A percentile compares a stretch with the other conserved stretches of the same genome.
Conservation (phyloP, 1,140 invertebrate species). For the Zaprionus taronus region DNA sequence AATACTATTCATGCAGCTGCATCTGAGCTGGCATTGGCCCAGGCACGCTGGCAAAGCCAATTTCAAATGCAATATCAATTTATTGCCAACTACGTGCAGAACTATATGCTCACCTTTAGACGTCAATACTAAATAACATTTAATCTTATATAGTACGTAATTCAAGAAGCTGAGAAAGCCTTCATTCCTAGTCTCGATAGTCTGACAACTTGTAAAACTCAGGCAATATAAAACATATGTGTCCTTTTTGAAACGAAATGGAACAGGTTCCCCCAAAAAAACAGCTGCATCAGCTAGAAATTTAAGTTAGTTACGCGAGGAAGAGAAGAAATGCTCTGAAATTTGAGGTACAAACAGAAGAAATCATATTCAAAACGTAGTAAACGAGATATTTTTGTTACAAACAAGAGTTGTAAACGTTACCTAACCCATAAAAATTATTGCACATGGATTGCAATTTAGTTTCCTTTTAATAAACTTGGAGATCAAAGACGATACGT, state of each 20-base stretch:
- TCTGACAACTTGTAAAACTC: constrained; percentile 40
- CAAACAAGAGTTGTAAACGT: constrained; percentile 11
- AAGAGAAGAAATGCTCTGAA: neutral
- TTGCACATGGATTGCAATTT: constrained; percentile 33
- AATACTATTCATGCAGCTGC: neutral
- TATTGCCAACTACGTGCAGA: constrained; percentile 54
- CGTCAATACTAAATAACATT: constrained; percentile 14
- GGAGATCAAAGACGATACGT: neutral
- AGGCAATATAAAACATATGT: constrained; percentile 21
- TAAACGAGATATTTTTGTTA: constrained; percentile 1
- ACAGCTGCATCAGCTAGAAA: constrained; percentile 37
- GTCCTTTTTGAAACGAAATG: constrained; percentile 21
- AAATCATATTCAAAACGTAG: constrained; percentile 22
- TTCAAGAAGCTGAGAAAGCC: constrained; percentile 37
- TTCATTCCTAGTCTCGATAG: constrained; percentile 41
- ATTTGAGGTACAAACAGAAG: neutral
- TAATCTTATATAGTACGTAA: constrained; percentile 2
- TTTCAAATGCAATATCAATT: constrained; percentile 59
- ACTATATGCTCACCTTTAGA: constrained; percentile 16
- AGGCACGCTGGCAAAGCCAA: constrained; percentile 38
- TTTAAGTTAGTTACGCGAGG: constrained; percentile 8
- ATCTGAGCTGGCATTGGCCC: neutral
- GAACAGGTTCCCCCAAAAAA: constrained; percentile 19
- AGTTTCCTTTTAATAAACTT: constrained; percentile 31
- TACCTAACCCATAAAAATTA: neutral